A percentile compares a stretch with the other conserved stretches of the same genome.
These are phyloP conservation scores for Cotesia vestalis DNA, from an alignment of 1,140 invertebrate species.

Conservation along the genomic window DNA sequence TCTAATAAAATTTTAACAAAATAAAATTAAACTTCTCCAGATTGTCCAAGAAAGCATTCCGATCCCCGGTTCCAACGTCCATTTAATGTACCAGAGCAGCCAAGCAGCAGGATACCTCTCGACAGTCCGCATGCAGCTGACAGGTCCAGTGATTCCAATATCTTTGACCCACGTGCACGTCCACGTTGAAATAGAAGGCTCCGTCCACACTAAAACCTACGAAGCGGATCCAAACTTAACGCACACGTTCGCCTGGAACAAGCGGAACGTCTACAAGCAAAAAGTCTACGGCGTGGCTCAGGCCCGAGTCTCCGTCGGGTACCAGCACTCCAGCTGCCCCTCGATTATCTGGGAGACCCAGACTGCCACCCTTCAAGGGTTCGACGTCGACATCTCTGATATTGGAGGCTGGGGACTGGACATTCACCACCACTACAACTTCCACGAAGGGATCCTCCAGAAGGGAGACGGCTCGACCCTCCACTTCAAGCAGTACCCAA, in stretches of 20 bases:
- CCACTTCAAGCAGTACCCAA: slow-evolving; percentile 91
- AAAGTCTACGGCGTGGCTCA: slow-evolving; percentile 91
- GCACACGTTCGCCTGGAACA: slow-evolving; percentile 97
- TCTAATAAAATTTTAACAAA: not conserved
- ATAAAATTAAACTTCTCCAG: slow-evolving; percentile 63
- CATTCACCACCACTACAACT: slow-evolving; percentile 98
- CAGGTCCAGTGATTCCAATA: slow-evolving; percentile 79
- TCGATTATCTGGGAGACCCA: slow-evolving; percentile 93
- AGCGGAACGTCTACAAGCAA: slow-evolving; percentile 96
- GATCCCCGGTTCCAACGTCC: slow-evolving; percentile 90
- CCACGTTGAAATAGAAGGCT: slow-evolving; percentile 91
- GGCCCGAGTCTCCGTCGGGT: slow-evolving; percentile 90
- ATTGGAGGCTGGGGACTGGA: slow-evolving; percentile 97
- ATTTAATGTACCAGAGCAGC: slow-evolving; percentile 92
- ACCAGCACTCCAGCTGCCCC: slow-evolving; percentile 89
- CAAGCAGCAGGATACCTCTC: slow-evolving; percentile 92
- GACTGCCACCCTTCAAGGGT: slow-evolving; percentile 93
- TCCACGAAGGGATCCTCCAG: slow-evolving; percentile 95
- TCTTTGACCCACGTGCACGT: slow-evolving; percentile 87
- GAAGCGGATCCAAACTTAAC: slow-evolving; percentile 95
- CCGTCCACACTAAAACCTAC: slow-evolving; percentile 88
- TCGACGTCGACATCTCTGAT: slow-evolving; percentile 96
- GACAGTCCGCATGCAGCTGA: slow-evolving; percentile 90
- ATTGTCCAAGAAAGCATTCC: slow-evolving; percentile 94
- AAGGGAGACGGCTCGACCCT: slow-evolving; percentile 95